Base-by-base conservation (phyloP, 1,140 invertebrate species). In the Drosophila repleta region DNA sequence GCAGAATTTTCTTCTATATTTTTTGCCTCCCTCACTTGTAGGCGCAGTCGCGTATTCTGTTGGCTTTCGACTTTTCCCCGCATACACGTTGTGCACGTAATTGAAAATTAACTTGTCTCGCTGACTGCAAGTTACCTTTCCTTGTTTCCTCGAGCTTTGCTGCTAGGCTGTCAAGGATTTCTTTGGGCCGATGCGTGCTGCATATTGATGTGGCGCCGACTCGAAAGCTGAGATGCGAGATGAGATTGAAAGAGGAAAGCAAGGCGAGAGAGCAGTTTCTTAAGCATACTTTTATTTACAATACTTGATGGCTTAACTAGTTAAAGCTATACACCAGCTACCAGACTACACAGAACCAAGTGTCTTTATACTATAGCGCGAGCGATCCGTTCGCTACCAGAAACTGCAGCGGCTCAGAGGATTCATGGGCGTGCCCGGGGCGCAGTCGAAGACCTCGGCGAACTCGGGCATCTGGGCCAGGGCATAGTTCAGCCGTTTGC, bases 381-480 rank as follows among this genome's bases (percentile, higher is more conserved):
- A 8, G n/a, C n/a, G n/a, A 11, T 26, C 26, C 4, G 15, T 11
- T 1, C 17, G 43, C 75, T 93, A 97, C 97, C 96, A 97, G 53
- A 97, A 95, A 13, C 93, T 93, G 90, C 97, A 97, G 90, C 97
- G 97, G 52, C 95, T 93, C 6, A 87, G 60, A 0, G 96, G 97
- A 92, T 97, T 97, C 96, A 97, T 97, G 10, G 93, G 93, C 46
- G 94, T 93, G n/a, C 95, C 95, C 4, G 91, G 68, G 0, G 94
- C 94, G 79, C 97, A 96, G 18, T 93, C 92, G 77, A 94, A 96
- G 0, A 95, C 95, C 74, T 94, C 92, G 0, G 96, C 93, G 85
- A 98, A 98, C 60, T 97, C 96, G 45, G 94, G 92, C 20, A 95
- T 96, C 91, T 98, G 97, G 4, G 96, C 96, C 8, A 98, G 90